Conservation (phyloP, 2,797 vertebrate genomes). For the Allobates femoralis region DNA sequence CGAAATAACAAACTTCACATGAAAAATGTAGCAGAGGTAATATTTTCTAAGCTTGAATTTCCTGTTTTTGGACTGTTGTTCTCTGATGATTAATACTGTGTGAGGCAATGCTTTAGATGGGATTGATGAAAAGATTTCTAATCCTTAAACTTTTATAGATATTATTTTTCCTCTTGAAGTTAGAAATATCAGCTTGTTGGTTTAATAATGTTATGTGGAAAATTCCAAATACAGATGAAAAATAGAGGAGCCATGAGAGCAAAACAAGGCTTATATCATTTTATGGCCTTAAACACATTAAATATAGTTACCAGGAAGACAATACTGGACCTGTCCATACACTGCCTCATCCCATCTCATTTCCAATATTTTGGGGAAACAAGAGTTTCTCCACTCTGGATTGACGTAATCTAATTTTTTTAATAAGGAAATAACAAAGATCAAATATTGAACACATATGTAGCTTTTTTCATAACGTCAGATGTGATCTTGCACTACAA, state of each 20-base stretch:
- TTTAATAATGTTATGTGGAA: slow-evolving; percentile 53
- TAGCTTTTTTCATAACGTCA: no score
- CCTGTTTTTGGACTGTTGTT: slow-evolving; percentile 40
- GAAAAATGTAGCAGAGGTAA: slow-evolving; percentile 58
- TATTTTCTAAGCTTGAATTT: slow-evolving; percentile 55
- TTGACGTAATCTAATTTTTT: not conserved
- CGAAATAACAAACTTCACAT: slow-evolving; percentile 60
- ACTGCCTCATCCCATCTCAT: not conserved
- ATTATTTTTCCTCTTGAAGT: slow-evolving; percentile 25
- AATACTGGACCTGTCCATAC: not conserved
- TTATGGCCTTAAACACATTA: not conserved
- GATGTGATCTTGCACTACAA: no score
- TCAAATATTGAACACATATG: not conserved
- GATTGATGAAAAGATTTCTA: slow-evolving; percentile 53
- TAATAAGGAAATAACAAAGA: no score
- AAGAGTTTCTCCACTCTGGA: not conserved
- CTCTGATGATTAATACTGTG: slow-evolving; percentile 57
- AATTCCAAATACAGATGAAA: slow-evolving; percentile 46
- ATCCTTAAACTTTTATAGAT: slow-evolving; percentile 43
- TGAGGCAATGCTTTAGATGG: slow-evolving; percentile 46
- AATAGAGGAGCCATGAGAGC: not conserved
- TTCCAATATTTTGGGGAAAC: not conserved
- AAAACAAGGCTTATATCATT: not conserved
- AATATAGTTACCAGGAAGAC: not conserved
- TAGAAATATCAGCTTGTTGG: slow-evolving; percentile 42